A percentile compares a stretch with the other conserved stretches of the same genome.
These are phyloP conservation scores for Reinhardtius hippoglossoides DNA, from an alignment of 2,113 vertebrate species.

Conservation along the genomic window DNA sequence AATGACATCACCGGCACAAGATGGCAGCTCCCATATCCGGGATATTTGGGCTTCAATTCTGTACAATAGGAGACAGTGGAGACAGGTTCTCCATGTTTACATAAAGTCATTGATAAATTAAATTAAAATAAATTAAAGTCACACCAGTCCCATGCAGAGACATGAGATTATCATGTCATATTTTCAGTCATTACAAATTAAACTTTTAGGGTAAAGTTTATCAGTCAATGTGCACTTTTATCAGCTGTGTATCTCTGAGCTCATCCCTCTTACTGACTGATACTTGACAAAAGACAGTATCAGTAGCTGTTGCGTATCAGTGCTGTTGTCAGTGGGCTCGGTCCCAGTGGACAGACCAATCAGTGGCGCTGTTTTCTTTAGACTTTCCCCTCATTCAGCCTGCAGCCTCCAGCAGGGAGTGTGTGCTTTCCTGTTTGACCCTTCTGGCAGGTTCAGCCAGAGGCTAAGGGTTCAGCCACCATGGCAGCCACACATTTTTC, in stretches of 20 bases:
- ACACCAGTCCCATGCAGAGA: not conserved
- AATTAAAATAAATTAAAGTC: not conserved
- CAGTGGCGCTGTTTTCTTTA: slow-evolving; percentile 48
- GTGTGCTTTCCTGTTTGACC: slow-evolving; percentile 76
- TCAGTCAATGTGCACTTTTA: not conserved
- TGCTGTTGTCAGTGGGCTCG: slow-evolving; percentile 17
- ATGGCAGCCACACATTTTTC: slow-evolving; percentile 50
- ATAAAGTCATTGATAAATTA: not conserved
- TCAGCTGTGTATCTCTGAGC: slow-evolving; percentile 1
- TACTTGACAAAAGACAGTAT: slow-evolving; percentile 9
- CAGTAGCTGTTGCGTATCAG: not conserved
- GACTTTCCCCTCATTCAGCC: slow-evolving; percentile 61
- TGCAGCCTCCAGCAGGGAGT: slow-evolving; percentile 63
- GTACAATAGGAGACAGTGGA: no score
- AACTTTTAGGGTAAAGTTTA: not conserved
- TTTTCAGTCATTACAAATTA: not conserved
- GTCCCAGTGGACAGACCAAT: slow-evolving; percentile 26
- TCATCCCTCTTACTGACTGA: not conserved
- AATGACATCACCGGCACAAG: no score
- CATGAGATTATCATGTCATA: not conserved
- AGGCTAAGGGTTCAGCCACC: slow-evolving; percentile 73
- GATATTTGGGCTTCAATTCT: no score
- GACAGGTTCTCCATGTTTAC: no score
- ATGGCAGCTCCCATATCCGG: no score
- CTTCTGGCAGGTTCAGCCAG: slow-evolving; percentile 76